These are phyloP conservation scores for Cebus imitator DNA, from an alignment of 2,113 vertebrate species.

Conservation along the genomic window DNA sequence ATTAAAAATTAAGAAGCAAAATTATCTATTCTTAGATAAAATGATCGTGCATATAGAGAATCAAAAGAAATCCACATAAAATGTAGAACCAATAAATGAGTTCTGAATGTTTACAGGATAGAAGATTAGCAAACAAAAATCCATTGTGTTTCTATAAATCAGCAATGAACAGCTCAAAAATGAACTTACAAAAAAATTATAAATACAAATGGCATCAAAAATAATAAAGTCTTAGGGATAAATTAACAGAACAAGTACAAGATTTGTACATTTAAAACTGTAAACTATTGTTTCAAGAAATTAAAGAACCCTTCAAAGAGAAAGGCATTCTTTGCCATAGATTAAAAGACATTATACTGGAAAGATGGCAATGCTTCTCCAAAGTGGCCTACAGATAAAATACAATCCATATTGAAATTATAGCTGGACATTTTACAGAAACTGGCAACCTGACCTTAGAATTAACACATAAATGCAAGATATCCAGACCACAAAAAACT, in stretches of 20 bases:
- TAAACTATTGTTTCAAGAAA: neutral
- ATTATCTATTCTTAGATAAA: neutral
- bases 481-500: neutral
- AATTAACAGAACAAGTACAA: neutral
- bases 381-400: neutral
- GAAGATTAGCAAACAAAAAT: neutral
- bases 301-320: neutral
- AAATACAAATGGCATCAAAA: neutral
- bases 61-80: neutral
- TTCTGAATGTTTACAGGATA: neutral
- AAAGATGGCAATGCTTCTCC: rapidly evolving
- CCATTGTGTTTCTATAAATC: neutral
- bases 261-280: neutral
- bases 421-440: neutral
- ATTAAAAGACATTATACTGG: neutral
- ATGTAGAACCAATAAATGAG: neutral
- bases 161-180: neutral
- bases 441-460: neutral
- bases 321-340: neutral
- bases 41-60: neutral
- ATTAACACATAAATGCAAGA: neutral
- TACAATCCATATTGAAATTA: neutral
- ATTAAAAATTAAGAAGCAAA: neutral
- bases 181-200: neutral
- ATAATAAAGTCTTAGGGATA: neutral